Base-by-base conservation (phyloP, 2,888 invertebrate genomes). In the Colostygia pectinataria region DNA sequence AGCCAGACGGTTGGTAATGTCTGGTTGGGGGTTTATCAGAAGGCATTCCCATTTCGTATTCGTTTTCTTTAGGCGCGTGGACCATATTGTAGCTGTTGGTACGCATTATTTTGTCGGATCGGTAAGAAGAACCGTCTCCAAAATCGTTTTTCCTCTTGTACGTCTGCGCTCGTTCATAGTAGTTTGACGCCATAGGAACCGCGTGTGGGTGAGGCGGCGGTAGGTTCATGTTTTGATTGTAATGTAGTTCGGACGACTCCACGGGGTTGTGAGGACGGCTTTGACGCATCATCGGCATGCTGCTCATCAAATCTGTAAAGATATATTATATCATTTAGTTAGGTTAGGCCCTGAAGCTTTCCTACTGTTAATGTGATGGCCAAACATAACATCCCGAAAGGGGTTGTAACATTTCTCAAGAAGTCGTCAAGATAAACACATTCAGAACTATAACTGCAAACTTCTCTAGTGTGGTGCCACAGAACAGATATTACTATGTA, bases 61-160 rank as follows among this genome's bases (percentile, higher is more conserved):
- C 84, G 8, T 40, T 53, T 0, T 56, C 60, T 29, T 56, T 58
- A 5, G 49, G 53, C 10, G 42, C 75, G 40, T 84, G 88, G 1
- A 81, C 74, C 81, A 82, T 82, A 25, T 68, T 71, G 52, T 86
- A 88, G 25, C 48, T 67, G 37, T 74, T 75, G 0, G 82, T 75
- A 40, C 90, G 71, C 86, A 89, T 86, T 28, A 89, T 81, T 70
- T 89, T 90, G 39, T 89, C 87, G 1, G 77, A 77, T 55, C 86
- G 80, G 43, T 84, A 89, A 1, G 77, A 63, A 0, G 85, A 74
- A 0, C 79, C 74, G 52, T 88, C 87, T 1, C 80, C 80, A 44
- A 85, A 90, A 24, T 89, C 86, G 55, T 81, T 83, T 55, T 89
- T 90, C 45, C 89, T 69, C 55, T 90, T 90, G 58, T 82, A 87